Evolutionary conservation across 2,113 vertebrate species (phyloP).

Genomic region (Ochotona princeps): DNA sequence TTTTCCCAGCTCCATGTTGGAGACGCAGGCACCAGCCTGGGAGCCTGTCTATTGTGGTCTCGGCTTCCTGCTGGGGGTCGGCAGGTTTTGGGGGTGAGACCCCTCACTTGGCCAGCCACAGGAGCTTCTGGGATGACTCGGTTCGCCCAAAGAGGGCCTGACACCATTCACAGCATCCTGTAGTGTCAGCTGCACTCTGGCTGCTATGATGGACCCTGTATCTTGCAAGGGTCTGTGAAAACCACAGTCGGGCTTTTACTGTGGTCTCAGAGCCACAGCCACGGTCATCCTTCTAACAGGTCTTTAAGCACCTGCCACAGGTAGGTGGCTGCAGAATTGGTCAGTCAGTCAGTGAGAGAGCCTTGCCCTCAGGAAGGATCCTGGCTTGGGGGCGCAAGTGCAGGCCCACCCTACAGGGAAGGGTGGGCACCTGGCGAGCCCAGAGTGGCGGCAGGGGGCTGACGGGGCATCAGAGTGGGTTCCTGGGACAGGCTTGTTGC

Average conservation of each 20-base stretch:
- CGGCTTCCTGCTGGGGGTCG: no score
- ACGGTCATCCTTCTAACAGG: background rate
- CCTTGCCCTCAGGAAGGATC: rapidly evolving
- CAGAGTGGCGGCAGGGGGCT: rapidly evolving
- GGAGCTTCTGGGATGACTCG: background rate
- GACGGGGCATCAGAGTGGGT: rapidly evolving
- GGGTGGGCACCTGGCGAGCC: rapidly evolving
- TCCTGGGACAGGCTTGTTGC: rapidly evolving
- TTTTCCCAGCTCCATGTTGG: background rate
- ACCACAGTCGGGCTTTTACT: rapidly evolving
- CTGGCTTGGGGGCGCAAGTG: background rate
- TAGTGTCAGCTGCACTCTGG: rapidly evolving
- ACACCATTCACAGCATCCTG: rapidly evolving
- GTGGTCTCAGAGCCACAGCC: rapidly evolving
- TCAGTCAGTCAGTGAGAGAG: rapidly evolving
- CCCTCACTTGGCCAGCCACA: no score
- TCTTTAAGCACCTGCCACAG: background rate
- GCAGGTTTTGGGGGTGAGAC: no score
- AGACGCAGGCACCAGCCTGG: background rate
- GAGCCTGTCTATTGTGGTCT: rapidly evolving
- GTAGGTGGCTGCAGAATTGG: rapidly evolving
- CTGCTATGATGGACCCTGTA: rapidly evolving
- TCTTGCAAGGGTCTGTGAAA: rapidly evolving
- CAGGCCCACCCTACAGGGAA: no score
- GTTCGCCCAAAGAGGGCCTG: background rate